Evolutionary conservation across 2,113 vertebrate genomes (phyloP).

Genomic region (Thamnophis sirtalis): DNA sequence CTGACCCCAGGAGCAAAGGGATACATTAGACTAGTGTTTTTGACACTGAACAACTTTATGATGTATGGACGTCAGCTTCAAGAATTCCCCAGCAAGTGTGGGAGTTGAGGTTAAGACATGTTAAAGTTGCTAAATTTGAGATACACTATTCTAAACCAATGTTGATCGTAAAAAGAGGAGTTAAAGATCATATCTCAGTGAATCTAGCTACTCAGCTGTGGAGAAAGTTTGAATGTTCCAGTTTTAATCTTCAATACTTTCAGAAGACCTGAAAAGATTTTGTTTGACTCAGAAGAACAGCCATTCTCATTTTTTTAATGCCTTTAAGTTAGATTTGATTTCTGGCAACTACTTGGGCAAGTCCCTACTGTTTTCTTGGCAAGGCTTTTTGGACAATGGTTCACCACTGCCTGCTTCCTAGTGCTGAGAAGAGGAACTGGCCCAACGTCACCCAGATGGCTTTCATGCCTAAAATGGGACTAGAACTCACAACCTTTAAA

Average conservation of each 20-base stretch:
- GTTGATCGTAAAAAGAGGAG: neutral
- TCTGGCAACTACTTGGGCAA: neutral
- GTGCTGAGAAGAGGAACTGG: neutral
- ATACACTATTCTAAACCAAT: neutral
- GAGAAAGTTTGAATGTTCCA: neutral
- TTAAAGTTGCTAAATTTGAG: neutral
- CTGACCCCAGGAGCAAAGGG: neutral
- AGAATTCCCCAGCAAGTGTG: neutral
- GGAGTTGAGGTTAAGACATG: neutral
- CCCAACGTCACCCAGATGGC: neutral
- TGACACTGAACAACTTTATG: neutral
- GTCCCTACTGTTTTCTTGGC: neutral
- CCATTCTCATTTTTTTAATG: neutral
- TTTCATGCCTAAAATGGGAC: neutral
- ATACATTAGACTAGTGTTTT: neutral
- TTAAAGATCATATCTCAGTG: neutral
- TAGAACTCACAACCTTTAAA: neutral
- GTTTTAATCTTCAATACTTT: neutral
- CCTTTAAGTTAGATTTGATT: neutral
- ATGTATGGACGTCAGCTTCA: neutral
- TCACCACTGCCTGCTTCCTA: neutral
- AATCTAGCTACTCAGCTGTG: neutral
- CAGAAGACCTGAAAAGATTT: neutral
- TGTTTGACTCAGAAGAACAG: neutral
- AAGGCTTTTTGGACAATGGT: neutral